Evolutionary conservation across 2,888 invertebrate genomes (phyloP).

Genomic region (Theodoxus fluviatilis): DNA sequence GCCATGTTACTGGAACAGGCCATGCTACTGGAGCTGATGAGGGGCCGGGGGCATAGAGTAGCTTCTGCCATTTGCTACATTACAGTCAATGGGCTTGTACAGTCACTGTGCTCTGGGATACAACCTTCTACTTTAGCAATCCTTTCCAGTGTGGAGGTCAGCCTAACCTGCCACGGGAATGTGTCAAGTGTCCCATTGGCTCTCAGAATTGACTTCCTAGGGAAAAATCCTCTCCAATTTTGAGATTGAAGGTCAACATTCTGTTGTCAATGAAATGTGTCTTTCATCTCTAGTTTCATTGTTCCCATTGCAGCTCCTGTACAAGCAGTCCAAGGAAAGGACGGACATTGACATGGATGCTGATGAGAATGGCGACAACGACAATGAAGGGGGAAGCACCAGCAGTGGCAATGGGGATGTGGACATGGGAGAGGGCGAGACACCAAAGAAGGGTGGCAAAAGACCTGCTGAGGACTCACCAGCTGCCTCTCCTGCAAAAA

Average conservation of each 20-base stretch:
- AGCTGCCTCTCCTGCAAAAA: conserved; percentile 27
- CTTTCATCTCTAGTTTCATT: not conserved
- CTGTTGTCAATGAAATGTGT: not conserved
- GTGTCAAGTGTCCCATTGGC: not conserved
- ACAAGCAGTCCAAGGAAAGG: conserved; percentile 63
- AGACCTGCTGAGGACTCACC: conserved; percentile 22
- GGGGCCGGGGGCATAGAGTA: no score
- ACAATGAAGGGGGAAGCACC: not conserved
- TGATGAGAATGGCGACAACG: conserved; percentile 31
- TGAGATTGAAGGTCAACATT: not conserved
- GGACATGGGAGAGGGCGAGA: conserved; percentile 17
- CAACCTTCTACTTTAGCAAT: no score
- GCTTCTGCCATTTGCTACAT: no score
- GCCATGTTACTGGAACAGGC: no score
- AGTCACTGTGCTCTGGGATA: no score
- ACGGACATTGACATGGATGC: conserved; percentile 52
- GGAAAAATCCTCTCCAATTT: no score
- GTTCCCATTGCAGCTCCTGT: conserved; percentile 51
- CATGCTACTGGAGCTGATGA: no score
- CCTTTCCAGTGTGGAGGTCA: no score
- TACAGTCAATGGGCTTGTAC: no score
- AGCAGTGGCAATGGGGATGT: conserved; percentile 1
- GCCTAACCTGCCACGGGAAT: no score
- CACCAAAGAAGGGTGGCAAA: conserved; percentile 26
- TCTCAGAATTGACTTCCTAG: not conserved